phyloP scores from a whole-genome alignment of 1,140 invertebrate species.

The Globodera rostochiensis region DNA sequence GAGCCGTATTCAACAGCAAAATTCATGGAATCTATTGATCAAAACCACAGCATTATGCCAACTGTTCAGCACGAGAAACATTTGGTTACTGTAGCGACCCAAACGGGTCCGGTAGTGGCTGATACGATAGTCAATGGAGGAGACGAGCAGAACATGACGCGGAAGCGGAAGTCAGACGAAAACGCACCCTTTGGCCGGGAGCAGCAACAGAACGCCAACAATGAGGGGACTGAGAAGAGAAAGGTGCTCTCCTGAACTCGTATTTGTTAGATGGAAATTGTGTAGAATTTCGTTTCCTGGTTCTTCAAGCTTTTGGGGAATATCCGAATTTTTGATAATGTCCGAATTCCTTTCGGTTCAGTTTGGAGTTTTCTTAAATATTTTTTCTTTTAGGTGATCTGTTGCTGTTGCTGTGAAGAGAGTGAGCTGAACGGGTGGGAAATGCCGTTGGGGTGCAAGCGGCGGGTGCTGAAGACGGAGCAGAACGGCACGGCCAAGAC shows the following conservation, averaged over 20 bases:
- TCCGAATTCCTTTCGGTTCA: no score
- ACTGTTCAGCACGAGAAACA: not conserved
- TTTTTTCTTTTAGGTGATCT: slow-evolving; percentile 5
- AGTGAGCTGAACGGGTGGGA: not conserved
- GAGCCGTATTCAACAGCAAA: not conserved
- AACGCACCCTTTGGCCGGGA: not conserved
- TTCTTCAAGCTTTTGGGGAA: no score
- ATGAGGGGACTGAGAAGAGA: not conserved
- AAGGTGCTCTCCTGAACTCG: not conserved
- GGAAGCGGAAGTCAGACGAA: not conserved
- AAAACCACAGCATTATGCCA: not conserved
- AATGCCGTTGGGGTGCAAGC: slow-evolving; percentile 21
- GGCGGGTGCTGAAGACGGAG: not conserved
- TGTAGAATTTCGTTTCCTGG: no score
- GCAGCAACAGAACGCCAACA: not conserved
- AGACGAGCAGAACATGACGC: not conserved
- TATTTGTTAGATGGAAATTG: no score
- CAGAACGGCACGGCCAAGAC: not conserved
- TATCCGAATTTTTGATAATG: no score
- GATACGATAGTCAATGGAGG: not conserved
- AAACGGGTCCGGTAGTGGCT: not conserved
- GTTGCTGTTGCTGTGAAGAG: slow-evolving; percentile 28
- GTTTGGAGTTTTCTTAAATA: no score
- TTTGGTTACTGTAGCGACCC: not conserved
- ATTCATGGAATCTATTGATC: not conserved